phyloP scores from a whole-genome alignment of 2,797 vertebrate species.

The Streptopelia turtur region DNA sequence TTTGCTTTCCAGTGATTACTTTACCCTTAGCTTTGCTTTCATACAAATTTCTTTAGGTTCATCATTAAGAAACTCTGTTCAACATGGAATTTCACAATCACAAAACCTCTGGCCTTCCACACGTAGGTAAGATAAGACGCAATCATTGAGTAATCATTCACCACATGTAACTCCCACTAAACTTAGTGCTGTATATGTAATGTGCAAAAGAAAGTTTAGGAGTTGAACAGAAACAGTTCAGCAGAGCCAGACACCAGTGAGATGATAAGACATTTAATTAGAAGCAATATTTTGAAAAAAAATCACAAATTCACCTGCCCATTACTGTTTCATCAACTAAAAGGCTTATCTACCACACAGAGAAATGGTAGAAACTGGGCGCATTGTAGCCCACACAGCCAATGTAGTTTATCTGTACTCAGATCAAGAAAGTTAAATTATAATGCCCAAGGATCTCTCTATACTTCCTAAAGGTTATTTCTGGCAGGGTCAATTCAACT shows the following conservation, averaged over 20 bases:
- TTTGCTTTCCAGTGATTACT: background rate
- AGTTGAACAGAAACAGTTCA: background rate
- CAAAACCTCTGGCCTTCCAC: background rate
- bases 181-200: background rate
- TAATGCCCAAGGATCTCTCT: background rate
- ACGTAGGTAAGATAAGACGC: background rate
- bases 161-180: background rate
- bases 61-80: background rate
- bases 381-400: background rate
- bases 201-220: background rate
- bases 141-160: background rate
- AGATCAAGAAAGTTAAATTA: background rate
- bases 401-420: background rate
- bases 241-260: background rate
- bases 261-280: background rate
- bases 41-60: background rate
- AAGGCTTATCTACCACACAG: background rate
- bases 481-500: background rate
- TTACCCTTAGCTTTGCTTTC: background rate
- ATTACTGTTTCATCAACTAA: background rate
- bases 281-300: background rate
- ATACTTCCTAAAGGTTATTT: background rate
- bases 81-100: background rate
- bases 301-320: background rate
- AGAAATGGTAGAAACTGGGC: background rate